These are phyloP conservation scores for Galerucella nymphaeae DNA, from an alignment of 2,888 invertebrate species.

Conservation along the genomic window DNA sequence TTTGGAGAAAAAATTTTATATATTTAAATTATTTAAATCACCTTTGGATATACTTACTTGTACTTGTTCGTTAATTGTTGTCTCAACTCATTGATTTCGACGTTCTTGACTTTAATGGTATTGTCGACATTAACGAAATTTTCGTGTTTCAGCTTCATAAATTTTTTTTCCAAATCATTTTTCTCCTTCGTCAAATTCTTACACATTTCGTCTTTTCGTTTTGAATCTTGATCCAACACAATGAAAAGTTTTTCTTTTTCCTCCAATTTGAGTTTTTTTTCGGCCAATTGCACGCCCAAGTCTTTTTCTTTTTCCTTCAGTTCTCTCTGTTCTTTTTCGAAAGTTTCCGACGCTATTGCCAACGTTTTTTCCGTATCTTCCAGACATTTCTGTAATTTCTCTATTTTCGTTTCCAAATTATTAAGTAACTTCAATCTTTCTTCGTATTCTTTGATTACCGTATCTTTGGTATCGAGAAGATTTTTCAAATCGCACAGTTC, in stretches of 20 bases:
- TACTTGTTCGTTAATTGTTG: constrained; percentile 59
- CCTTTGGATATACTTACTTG: constrained; percentile 2
- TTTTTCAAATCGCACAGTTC: constrained; percentile 66
- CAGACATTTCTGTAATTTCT: constrained; percentile 68
- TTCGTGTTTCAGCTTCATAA: constrained; percentile 63
- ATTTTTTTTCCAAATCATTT: constrained; percentile 66
- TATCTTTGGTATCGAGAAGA: constrained; percentile 71
- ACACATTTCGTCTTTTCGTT: constrained; percentile 70
- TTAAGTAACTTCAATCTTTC: constrained; percentile 68
- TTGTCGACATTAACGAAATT: constrained; percentile 68
- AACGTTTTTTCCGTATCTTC: constrained; percentile 69
- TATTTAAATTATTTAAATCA: too few relatives aligned
- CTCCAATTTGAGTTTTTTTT: constrained; percentile 68
- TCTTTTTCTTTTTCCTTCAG: constrained; percentile 59
- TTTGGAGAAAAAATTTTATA: too few relatives aligned
- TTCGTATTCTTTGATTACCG: constrained; percentile 70
- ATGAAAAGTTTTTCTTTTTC: constrained; percentile 69
- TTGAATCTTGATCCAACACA: constrained; percentile 69
- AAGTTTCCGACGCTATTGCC: constrained; percentile 64
- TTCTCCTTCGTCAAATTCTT: constrained; percentile 70
- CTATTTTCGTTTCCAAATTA: constrained; percentile 67
- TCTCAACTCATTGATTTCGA: constrained; percentile 66
- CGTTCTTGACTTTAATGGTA: constrained; percentile 69
- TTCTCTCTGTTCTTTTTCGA: constrained; percentile 69
- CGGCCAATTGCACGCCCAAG: constrained; percentile 69